A percentile compares a stretch with the other conserved stretches of the same genome.
These are phyloP conservation scores for Harpalus rufipes DNA, from an alignment of 2,888 invertebrate genomes.

Conservation along the genomic window DNA sequence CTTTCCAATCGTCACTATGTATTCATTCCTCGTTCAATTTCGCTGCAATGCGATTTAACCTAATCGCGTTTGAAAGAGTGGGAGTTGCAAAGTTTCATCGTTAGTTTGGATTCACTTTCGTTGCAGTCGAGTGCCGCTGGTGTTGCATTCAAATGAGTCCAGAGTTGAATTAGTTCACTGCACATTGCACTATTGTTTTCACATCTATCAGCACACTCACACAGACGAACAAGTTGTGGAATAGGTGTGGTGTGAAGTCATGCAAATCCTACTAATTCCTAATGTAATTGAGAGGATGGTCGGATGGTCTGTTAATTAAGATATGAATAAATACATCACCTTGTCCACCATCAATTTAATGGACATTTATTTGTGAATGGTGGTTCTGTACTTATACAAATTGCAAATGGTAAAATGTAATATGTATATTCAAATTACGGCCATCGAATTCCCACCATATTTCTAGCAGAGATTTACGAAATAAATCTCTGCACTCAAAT, in stretches of 20 bases:
- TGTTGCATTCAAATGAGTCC: neutral
- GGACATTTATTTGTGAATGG: too few species aligned
- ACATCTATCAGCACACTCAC: neutral
- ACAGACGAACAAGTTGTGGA: neutral
- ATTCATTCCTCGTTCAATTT: neutral
- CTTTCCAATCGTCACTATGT: too few species aligned
- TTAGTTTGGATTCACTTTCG: constrained; percentile 1
- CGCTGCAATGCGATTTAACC: neutral
- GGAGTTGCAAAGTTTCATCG: neutral
- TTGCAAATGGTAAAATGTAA: too few species aligned
- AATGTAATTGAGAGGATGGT: neutral
- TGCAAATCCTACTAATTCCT: neutral
- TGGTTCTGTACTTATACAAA: too few species aligned
- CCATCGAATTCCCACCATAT: too few species aligned
- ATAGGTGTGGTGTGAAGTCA: neutral
- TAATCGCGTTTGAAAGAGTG: neutral
- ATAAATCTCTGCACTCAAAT: too few species aligned
- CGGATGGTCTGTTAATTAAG: too few species aligned
- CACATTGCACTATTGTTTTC: neutral
- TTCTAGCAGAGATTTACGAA: too few species aligned
- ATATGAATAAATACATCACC: too few species aligned
- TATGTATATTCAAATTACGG: too few species aligned
- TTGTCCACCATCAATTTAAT: too few species aligned
- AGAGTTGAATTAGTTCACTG: neutral
- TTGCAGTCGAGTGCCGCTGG: neutral